Evolutionary conservation across 2,113 vertebrate species (phyloP).

Genomic region (Miniopterus natalensis): DNA sequence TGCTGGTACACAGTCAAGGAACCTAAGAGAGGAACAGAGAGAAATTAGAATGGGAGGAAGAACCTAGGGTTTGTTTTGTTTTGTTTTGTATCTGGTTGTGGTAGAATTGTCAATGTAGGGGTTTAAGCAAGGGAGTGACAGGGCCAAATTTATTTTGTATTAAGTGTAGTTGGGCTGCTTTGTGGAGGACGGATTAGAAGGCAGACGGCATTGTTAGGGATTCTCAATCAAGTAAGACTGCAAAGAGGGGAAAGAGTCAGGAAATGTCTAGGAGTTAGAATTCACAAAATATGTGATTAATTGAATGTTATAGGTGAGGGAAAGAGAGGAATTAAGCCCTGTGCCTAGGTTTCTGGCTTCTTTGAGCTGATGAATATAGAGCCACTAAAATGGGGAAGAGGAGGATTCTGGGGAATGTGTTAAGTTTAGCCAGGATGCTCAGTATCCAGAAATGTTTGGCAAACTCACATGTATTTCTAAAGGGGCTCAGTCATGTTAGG

Average conservation of each 20-base stretch:
- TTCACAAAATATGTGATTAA: not conserved
- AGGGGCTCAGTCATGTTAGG: not conserved
- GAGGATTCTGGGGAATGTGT: not conserved
- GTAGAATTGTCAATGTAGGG: not conserved
- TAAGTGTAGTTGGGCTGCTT: not conserved
- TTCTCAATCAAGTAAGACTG: not conserved
- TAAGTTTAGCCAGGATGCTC: not conserved
- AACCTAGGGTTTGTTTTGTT: not conserved
- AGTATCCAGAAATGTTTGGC: not conserved
- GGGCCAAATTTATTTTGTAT: conserved; percentile 14
- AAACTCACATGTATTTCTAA: not conserved
- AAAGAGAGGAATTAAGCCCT: not conserved
- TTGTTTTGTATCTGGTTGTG: not conserved
- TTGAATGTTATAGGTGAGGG: not conserved
- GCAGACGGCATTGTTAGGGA: not conserved
- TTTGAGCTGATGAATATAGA: not conserved
- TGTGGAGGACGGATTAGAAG: not conserved
- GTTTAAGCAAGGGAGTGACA: not conserved
- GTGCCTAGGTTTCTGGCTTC: not conserved
- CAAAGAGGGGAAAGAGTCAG: not conserved
- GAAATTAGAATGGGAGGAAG: not conserved
- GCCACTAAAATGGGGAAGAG: not conserved
- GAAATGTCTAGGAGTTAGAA: conserved; percentile 25
- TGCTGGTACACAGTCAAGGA: not conserved
- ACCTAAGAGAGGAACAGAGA: not conserved